A percentile compares a stretch with the other conserved stretches of the same genome.
Conservation (phyloP, 2,888 invertebrate species). For the Merodon equestris region DNA sequence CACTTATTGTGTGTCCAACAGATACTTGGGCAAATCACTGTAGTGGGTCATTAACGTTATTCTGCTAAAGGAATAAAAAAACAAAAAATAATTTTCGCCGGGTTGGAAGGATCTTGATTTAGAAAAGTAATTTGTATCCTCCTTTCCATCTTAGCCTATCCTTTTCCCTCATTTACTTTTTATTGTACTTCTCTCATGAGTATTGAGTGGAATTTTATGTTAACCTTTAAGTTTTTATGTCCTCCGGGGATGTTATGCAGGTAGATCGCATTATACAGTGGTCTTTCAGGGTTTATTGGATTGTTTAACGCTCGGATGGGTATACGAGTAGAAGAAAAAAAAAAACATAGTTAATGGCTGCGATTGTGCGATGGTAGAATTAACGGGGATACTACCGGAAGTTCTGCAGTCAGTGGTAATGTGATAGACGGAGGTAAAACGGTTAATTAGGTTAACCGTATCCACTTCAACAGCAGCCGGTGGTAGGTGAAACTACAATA, state of each 20-base stretch:
- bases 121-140: slow-evolving; percentile 12
- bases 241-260: slow-evolving; percentile 5
- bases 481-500: too few relatives aligned
- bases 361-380: too few relatives aligned
- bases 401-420: not conserved
- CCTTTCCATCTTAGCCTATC: not conserved
- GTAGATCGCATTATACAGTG: too few relatives aligned
- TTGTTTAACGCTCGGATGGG: too few relatives aligned
- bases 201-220: slow-evolving; percentile 29
- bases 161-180: slow-evolving; percentile 4
- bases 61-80: slow-evolving; percentile 18
- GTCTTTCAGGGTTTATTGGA: too few relatives aligned
- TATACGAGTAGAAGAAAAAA: too few relatives aligned
- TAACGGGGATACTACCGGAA: slow-evolving; percentile 5
- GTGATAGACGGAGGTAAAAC: too few relatives aligned
- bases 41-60: slow-evolving; percentile 26
- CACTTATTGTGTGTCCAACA: not conserved
- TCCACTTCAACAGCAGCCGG: too few relatives aligned
- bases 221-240: slow-evolving; percentile 41
- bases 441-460: too few relatives aligned
- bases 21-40: slow-evolving; percentile 35
- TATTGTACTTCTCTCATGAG: too few relatives aligned
- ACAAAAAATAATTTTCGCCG: not conserved
- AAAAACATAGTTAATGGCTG: slow-evolving; percentile 7
- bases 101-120: not conserved